Evolutionary conservation across 2,113 vertebrate species (phyloP).

Genomic region (Mungos mungo): DNA sequence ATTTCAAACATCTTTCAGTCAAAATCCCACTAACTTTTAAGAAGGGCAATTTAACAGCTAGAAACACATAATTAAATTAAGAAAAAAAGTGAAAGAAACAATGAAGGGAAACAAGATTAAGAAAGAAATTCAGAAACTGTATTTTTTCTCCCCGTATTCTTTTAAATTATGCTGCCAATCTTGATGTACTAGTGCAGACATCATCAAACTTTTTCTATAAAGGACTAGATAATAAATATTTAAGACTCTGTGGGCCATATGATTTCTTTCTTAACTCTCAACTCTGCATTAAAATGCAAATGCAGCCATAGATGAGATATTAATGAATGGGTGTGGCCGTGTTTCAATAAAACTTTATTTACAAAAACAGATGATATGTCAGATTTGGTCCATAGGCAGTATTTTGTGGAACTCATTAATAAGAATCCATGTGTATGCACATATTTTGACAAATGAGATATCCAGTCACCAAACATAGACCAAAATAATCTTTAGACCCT

Average conservation of each 20-base stretch:
- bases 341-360: background rate
- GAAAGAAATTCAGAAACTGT: background rate
- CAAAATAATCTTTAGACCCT: background rate
- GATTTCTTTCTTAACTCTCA: background rate
- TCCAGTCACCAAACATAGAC: background rate
- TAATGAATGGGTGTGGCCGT: background rate
- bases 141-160: background rate
- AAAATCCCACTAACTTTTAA: background rate
- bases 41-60: background rate
- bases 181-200: background rate
- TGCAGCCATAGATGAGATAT: background rate
- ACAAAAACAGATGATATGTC: background rate
- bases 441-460: background rate
- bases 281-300: background rate
- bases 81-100: background rate
- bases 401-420: background rate
- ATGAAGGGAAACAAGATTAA: background rate
- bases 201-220: background rate
- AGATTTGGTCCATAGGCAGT: background rate
- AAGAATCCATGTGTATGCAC: background rate
- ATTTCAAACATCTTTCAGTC: background rate
- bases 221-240: background rate
- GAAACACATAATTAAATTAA: background rate
- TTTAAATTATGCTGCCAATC: background rate
- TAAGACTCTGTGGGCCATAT: background rate